These are phyloP conservation scores for Hemiscyllium ocellatum DNA, from an alignment of 2,113 vertebrate genomes.

Conservation along the genomic window DNA sequence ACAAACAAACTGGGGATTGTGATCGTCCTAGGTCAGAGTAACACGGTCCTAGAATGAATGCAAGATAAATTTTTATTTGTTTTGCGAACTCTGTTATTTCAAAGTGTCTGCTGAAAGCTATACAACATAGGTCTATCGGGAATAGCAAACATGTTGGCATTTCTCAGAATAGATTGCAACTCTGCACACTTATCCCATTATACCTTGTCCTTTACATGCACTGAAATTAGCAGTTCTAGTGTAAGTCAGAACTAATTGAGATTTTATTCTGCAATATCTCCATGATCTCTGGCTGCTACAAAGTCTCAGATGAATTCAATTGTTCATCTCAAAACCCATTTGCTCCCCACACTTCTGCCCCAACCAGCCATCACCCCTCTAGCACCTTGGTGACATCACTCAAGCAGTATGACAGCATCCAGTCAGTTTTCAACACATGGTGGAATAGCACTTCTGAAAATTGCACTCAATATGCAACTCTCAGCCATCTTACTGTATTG, in stretches of 20 bases:
- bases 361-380: background rate
- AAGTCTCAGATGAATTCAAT: no score
- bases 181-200: background rate
- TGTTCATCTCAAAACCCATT: no score
- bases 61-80: background rate
- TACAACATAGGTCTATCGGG: background rate
- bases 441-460: background rate
- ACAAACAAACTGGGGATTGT: background rate
- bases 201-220: background rate
- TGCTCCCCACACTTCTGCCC: background rate
- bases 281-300: background rate
- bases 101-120: background rate
- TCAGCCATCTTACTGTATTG: background rate
- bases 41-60: background rate
- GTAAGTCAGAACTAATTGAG: no score
- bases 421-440: background rate
- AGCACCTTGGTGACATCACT: background rate
- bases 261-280: background rate
- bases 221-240: no score
- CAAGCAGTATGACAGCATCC: background rate
- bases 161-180: background rate
- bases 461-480: background rate
- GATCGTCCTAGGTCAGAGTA: background rate
- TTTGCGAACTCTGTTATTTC: background rate
- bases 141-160: background rate